Evolutionary conservation across 2,113 vertebrate species (phyloP), one percentile per base, ranked within the genome.

Genomic region (Nestor notabilis): DNA sequence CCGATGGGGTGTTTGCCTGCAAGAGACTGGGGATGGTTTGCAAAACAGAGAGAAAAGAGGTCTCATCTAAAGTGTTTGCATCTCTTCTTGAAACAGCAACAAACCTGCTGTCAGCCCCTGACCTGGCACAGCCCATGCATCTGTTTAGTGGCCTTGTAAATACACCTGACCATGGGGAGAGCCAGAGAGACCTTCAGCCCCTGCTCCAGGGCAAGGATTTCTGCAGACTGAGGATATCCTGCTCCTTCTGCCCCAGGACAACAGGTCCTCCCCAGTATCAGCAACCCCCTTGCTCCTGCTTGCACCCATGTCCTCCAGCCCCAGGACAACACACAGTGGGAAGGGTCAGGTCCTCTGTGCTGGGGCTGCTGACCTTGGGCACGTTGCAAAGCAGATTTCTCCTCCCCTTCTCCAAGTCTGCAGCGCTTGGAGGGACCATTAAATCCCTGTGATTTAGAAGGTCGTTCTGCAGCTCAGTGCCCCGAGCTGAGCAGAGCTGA

Each of bases 51-150:
- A 80, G 13, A 95, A 95, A 90, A 83, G 49, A 86, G 58, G 46
- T 84, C 61, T 91, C 8, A 3, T 58, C 20, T 47, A 63, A 95
- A 88, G 49, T 49, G 90, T 85, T 77, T 78, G 68, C 43, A 56
- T 77, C n/a, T 75, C 44, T 91, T 95, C 89, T 89, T 91, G 65
- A 81, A 94, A 87, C 39, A 95, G 86, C n/a, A 70, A 90, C 64
- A 89, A 69, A 27, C 43, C 79, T 61, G 35, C 83, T 79, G 2
- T 0, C 64, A 55, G 69, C 72, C 85, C 72, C 43, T 93, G 89
- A 68, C 84, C 80, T 78, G 63, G 79, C 53, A 39, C 44, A 83
- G 60, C 53, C 50, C 2, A 0, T 10, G 25, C 60, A 71, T 90
- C 94, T 92, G 69, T 79, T 86, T 2, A 3, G 64, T 60, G 58